Percentiles rank a stretch among this genome's conserved stretches.
phyloP scores from a whole-genome alignment of 2,888 invertebrate genomes.

The Acronicta leporina region DNA sequence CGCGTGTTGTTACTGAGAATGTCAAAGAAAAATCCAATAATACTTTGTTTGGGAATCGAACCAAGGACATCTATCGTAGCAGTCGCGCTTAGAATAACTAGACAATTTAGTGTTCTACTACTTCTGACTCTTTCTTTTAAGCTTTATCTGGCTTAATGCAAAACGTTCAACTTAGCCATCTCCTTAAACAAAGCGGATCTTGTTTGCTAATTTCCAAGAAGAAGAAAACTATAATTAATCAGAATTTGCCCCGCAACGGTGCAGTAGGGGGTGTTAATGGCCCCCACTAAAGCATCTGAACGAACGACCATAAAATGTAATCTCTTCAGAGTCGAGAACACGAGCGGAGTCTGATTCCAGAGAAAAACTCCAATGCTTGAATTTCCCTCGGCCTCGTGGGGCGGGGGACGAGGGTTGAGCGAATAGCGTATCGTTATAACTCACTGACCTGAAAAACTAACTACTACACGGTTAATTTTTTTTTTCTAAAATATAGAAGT shows the following conservation, averaged over 20 bases:
- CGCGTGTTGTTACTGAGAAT: too few relatives aligned
- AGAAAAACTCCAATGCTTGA: constrained; percentile 69
- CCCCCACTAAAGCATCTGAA: constrained; percentile 42
- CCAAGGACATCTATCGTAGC: too few relatives aligned
- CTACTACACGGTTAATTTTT: too few relatives aligned
- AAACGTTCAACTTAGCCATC: background rate
- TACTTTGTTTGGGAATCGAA: too few relatives aligned
- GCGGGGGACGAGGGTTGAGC: constrained; percentile 34
- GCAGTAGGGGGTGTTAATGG: constrained; percentile 32
- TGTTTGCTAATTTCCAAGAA: background rate
- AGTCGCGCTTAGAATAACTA: too few relatives aligned
- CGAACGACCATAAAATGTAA: constrained; percentile 63
- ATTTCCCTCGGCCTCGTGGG: constrained; percentile 56
- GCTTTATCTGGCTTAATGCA: too few relatives aligned
- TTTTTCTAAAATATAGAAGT: too few relatives aligned
- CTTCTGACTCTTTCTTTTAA: too few relatives aligned
- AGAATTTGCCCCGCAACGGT: constrained; percentile 15
- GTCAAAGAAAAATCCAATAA: too few relatives aligned
- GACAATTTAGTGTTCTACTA: too few relatives aligned
- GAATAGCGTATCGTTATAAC: constrained; percentile 21
- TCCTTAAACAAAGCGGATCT: background rate
- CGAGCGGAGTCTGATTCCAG: constrained; percentile 59
- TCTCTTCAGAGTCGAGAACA: constrained; percentile 58
- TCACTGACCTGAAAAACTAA: too few relatives aligned
- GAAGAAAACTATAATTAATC: constrained; percentile 1